These are phyloP conservation scores for Aspidiotus rigidus DNA, from an alignment of 2,888 invertebrate genomes.

Conservation along the genomic window DNA sequence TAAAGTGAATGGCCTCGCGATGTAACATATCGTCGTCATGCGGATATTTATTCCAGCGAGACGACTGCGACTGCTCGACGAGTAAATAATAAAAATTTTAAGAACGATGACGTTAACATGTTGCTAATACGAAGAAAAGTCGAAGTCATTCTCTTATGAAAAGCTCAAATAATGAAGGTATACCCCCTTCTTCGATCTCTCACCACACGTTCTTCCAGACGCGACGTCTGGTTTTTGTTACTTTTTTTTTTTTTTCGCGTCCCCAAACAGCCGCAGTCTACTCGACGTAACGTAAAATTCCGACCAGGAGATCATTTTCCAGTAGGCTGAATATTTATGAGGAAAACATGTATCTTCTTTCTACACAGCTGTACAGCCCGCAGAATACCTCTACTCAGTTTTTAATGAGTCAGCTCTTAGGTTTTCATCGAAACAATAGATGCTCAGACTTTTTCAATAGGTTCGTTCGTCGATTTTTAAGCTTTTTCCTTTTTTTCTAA, in stretches of 20 bases:
- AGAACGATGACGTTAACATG: too few species aligned
- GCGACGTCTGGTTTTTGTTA: background rate
- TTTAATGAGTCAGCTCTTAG: slow-evolving; percentile 33
- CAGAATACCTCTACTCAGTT: slow-evolving; percentile 32
- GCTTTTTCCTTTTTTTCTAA: slow-evolving; percentile 15
- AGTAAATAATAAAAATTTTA: background rate
- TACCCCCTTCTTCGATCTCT: too few species aligned
- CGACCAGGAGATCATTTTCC: slow-evolving; percentile 31
- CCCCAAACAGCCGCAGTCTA: background rate
- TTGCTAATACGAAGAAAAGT: too few species aligned
- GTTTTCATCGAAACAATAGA: slow-evolving; percentile 31
- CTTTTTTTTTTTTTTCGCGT: background rate
- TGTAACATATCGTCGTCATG: background rate
- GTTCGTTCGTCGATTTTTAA: slow-evolving; percentile 33
- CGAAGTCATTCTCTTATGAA: too few species aligned
- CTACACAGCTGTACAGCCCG: slow-evolving; percentile 15
- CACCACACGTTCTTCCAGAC: too few species aligned
- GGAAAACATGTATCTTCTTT: slow-evolving; percentile 31
- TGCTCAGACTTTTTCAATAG: slow-evolving; percentile 33
- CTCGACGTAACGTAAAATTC: slow-evolving; percentile 18
- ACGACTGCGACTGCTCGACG: too few species aligned
- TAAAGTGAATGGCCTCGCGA: background rate
- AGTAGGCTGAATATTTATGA: slow-evolving; percentile 32
- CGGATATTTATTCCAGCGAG: background rate
- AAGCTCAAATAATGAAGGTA: too few species aligned